These are phyloP conservation scores for Hydrotaea cyrtoneurina DNA, from an alignment of 2,888 invertebrate species.

Conservation along the genomic window DNA sequence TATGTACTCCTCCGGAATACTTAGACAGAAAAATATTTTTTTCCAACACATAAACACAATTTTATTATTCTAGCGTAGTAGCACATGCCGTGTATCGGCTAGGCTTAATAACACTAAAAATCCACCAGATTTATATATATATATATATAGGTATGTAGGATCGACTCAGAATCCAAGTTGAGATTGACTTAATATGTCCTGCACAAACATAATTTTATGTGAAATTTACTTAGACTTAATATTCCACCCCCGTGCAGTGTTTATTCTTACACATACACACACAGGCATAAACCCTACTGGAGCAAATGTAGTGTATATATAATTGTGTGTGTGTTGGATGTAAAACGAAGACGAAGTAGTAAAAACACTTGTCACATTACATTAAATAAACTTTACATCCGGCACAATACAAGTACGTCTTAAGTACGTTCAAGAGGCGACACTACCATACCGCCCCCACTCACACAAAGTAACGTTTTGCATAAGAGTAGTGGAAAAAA, in stretches of 20 bases:
- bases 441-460: background rate
- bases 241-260: background rate
- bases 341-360: conserved; percentile 36
- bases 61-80: too few relatives aligned
- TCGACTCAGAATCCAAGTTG: too few relatives aligned
- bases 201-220: too few relatives aligned
- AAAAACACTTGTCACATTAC: conserved; percentile 60
- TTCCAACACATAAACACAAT: too few relatives aligned
- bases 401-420: conserved; percentile 37
- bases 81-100: too few relatives aligned
- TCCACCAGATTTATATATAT: too few relatives aligned
- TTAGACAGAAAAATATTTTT: too few relatives aligned
- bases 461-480: conserved; percentile 51
- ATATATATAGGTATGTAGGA: too few relatives aligned
- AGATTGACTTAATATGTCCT: too few relatives aligned
- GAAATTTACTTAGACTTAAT: background rate
- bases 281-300: background rate
- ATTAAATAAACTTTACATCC: conserved; percentile 64
- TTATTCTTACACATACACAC: background rate
- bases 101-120: too few relatives aligned
- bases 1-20: too few relatives aligned
- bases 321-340: background rate
- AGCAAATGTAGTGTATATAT: background rate
- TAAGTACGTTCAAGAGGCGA: conserved; percentile 36
- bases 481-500: conserved; percentile 46